Percentiles rank a stretch among this genome's conserved stretches.
Conservation (phyloP, 2,888 invertebrate species). For the Flabesymbios commensalis region DNA sequence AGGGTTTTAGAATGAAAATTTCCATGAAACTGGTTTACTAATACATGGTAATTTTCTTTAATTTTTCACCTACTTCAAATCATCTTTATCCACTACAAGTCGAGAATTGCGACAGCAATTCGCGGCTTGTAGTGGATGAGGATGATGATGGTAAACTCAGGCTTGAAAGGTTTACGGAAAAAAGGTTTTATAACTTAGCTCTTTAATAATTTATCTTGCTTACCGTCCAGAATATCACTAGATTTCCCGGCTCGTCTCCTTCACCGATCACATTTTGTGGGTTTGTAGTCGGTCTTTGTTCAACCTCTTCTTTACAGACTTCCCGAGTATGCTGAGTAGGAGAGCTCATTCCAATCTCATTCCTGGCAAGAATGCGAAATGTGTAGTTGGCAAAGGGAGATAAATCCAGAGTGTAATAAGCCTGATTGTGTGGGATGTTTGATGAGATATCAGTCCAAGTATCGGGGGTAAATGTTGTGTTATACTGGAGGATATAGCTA, state of each 20-base stretch:
- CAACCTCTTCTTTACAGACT: conserved; percentile 47
- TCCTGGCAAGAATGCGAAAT: conserved; percentile 58
- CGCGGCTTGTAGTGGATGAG: too few relatives aligned
- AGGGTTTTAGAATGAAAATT: too few relatives aligned
- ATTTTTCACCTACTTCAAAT: too few relatives aligned
- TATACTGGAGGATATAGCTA: conserved; percentile 86
- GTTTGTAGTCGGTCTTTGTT: conserved; percentile 48
- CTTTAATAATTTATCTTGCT: conserved; percentile 17
- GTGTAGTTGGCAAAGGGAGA: conserved; percentile 57
- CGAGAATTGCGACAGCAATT: too few relatives aligned
- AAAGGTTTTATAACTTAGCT: too few relatives aligned
- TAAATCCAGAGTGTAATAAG: conserved; percentile 38
- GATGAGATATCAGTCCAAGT: conserved; percentile 82
- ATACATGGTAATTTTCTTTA: too few relatives aligned
- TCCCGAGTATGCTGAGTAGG: conserved; percentile 49
- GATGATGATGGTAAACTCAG: too few relatives aligned
- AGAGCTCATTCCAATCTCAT: conserved; percentile 57
- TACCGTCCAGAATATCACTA: conserved; percentile 60
- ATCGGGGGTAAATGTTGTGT: conserved; percentile 91
- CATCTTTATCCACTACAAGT: too few relatives aligned
- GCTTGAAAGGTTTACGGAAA: too few relatives aligned
- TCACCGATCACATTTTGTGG: conserved; percentile 56
- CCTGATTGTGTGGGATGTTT: conserved; percentile 40
- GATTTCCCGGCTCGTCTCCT: conserved; percentile 46
- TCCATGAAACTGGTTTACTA: too few relatives aligned